These are phyloP conservation scores for Drosophila mayaguana DNA, from an alignment of 2,888 invertebrate genomes.

Conservation along the genomic window DNA sequence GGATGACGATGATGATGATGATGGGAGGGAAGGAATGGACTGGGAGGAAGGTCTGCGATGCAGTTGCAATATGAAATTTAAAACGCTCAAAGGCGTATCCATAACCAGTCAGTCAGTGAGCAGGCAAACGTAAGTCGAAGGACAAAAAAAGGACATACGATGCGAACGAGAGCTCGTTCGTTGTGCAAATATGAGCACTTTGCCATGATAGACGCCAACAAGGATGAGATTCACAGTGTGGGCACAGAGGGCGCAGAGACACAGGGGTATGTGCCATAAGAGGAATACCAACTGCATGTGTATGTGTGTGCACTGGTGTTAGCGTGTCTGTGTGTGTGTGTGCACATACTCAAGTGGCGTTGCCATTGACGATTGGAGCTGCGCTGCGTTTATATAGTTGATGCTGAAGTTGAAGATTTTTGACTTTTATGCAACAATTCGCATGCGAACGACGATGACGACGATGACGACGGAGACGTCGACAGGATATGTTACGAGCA, in stretches of 20 bases:
- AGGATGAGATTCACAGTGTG: constrained; percentile 46
- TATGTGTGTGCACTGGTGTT: constrained; percentile 4
- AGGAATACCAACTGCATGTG: constrained; percentile 18
- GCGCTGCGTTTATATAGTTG: constrained; percentile 62
- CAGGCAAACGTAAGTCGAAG: constrained; percentile 73
- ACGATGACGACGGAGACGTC: constrained; percentile 21
- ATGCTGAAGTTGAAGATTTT: constrained; percentile 78
- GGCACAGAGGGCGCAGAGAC: neutral
- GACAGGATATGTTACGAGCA: constrained; percentile 65
- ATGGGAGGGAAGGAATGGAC: neutral
- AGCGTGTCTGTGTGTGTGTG: constrained; percentile 28
- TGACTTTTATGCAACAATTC: constrained; percentile 81
- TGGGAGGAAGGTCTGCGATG: constrained; percentile 30
- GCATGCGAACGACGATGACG: constrained; percentile 51
- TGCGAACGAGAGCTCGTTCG: constrained; percentile 45
- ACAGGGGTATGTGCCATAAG: constrained; percentile 13
- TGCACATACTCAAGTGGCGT: constrained; percentile 66
- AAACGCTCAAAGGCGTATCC: constrained; percentile 81
- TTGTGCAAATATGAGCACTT: constrained; percentile 77
- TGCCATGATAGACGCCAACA: constrained; percentile 72
- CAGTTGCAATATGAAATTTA: constrained; percentile 81
- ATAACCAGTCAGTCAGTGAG: constrained; percentile 68
- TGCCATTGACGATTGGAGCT: constrained; percentile 77
- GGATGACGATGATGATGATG: neutral
- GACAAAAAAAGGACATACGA: constrained; percentile 78